Base-by-base conservation (phyloP, 2,888 invertebrate genomes). In the Pollenia labialis region DNA sequence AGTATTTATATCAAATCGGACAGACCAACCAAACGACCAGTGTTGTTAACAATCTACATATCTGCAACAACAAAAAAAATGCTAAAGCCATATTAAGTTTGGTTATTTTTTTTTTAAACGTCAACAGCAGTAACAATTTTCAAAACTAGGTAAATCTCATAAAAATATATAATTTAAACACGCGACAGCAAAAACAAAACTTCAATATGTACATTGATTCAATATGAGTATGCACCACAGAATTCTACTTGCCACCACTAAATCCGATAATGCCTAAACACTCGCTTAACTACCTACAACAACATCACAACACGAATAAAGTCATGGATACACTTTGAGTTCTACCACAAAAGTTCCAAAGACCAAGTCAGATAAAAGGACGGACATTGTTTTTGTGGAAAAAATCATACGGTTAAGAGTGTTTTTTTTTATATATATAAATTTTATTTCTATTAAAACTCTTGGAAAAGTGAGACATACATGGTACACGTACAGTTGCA, bases 141-240 rank as follows among this genome's bases (percentile, higher is more conserved):
- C 52, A 75, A 69, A 82, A 76, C 52, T 82, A 62, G 69, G 62
- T 48, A 76, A 82, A 82, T 62, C 82, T 76, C 76, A 82, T 82
- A 82, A 64, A 62, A 56, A 82, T 76, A 46, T 69, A 71, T 46
- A 52, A 76, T 75, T 82, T 82, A 69, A 69, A 82, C 82, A 62
- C 40, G 69, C 69, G 54, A 82, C 81, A 66, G 48, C 52, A 42
- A 60, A n/a, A 60, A 4, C 32, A 32, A 50, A 68, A 54, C 10
- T 18, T 14, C 40, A 62, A 8, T 18, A 56, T 32, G 56, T 62
- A 56, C 52, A 16, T 62, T 46, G 11, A 54, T 42, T 56, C 32
- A 32, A 32, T 46, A 46, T 52, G 56, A 62, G 69, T 46, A n/a
- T n/a, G n/a, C n/a, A 68, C 60, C 32, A 60, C 66, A 74, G 52